A percentile compares a stretch with the other conserved stretches of the same genome.
Evolutionary conservation across 2,113 vertebrate genomes (phyloP).

Genomic region (Meleagris gallopavo): DNA sequence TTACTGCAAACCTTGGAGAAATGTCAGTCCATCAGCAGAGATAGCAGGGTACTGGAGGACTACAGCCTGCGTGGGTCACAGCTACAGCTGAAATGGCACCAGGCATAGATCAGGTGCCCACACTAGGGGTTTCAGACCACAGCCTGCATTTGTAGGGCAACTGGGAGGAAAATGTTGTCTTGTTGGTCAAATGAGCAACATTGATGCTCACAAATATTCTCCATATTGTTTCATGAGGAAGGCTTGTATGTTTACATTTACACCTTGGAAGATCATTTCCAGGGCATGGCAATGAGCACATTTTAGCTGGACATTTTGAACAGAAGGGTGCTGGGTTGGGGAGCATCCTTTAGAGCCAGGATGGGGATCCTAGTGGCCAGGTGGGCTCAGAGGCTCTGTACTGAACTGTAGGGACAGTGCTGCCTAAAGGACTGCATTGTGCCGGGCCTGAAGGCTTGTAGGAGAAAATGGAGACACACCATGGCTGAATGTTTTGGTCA

Average conservation of each 20-base stretch:
- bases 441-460: neutral
- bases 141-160: neutral
- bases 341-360: fast-evolving
- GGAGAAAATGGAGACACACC: neutral
- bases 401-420: neutral
- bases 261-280: neutral
- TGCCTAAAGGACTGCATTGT: neutral
- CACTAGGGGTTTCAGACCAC: neutral
- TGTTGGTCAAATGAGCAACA: neutral
- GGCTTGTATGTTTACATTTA: neutral
- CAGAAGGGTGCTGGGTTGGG: neutral
- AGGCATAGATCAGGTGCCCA: neutral
- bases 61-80: neutral
- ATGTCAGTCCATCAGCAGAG: neutral
- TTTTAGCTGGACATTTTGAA: neutral
- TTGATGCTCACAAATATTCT: neutral
- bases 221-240: fast-evolving
- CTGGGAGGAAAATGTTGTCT: neutral
- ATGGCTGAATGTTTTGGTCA: neutral
- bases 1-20: neutral
- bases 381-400: neutral
- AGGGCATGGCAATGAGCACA: fast-evolving
- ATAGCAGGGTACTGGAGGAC: neutral
- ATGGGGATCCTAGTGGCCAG: neutral
- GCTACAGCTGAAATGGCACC: neutral